A percentile compares a stretch with the other conserved stretches of the same genome.
phyloP scores from a whole-genome alignment of 2,888 invertebrate genomes.

The Gnatocerus cornutus region DNA sequence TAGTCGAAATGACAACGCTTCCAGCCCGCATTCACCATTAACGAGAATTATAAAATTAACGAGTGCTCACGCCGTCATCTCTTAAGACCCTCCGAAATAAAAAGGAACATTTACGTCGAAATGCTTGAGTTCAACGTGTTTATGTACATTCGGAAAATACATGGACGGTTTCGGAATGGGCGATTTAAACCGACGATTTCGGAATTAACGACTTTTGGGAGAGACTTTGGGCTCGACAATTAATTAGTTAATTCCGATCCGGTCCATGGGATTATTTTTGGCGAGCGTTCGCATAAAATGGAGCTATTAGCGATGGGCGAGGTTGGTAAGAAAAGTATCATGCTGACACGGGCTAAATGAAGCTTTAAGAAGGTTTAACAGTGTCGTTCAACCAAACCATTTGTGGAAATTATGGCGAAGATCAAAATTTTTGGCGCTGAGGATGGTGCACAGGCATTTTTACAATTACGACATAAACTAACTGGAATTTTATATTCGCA shows the following conservation, averaged over 20 bases:
- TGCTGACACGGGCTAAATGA: too few relatives aligned
- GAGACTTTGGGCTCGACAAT: slow-evolving; percentile 1
- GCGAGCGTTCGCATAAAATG: neutral
- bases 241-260: slow-evolving; percentile 8
- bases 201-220: slow-evolving; percentile 3
- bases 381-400: too few relatives aligned
- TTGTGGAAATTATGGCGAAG: too few relatives aligned
- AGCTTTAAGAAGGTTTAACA: too few relatives aligned
- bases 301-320: neutral
- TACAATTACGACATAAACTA: too few relatives aligned
- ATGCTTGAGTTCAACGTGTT: slow-evolving; percentile 6
- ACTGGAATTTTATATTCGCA: too few relatives aligned
- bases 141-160: slow-evolving; percentile 3
- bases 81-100: slow-evolving; percentile 8
- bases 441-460: too few relatives aligned
- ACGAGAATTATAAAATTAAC: slow-evolving; percentile 25
- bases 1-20: slow-evolving; percentile 28
- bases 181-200: slow-evolving; percentile 6
- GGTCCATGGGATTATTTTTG: slow-evolving; percentile 8
- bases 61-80: slow-evolving; percentile 6
- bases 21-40: slow-evolving; percentile 24
- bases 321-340: too few relatives aligned
- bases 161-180: slow-evolving; percentile 2
- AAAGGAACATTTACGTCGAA: slow-evolving; percentile 3
- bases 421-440: too few relatives aligned